Evolutionary conservation across 2,113 vertebrate genomes (phyloP), one percentile per base, ranked within the genome.

Genomic region (Fregata magnificens): DNA sequence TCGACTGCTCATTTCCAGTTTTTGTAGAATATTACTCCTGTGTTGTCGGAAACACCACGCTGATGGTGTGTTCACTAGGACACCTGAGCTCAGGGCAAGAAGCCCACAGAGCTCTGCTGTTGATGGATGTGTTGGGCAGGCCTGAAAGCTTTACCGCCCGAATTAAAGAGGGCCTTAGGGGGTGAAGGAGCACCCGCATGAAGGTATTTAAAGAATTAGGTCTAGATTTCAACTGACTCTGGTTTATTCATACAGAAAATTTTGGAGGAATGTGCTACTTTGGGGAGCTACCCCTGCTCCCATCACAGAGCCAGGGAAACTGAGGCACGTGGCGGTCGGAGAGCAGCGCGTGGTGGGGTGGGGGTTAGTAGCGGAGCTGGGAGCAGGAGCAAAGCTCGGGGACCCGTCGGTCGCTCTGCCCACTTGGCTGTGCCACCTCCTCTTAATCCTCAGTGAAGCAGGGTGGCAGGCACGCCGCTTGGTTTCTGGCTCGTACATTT

Each of bases 41-140:
- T 1, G 1, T 18, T 65, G 58, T 19, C 2, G 1, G 56, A 32
- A 73, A 19, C 13, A 9, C 22, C 29, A 3, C 7, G 1, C 34
- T 25, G 36, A 5, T 0, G 12, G 36, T 1, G 0, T n/a, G 11
- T 49, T 44, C 38, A 5, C 34, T 17, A 15, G 31, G 50, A 40
- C 44, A 4, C 7, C 55, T 6, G 70, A 77, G 65, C 69, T 45
- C 26, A 21, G 63, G 56, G 49, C 49, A 53, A 13, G 76, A 28
- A 50, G 12, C 28, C 19, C 28, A 9, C 55, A 2, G 77, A 81
- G 59, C n/a, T 72, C 24, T 56, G 45, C 65, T 22, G 12, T 5
- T 21, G n/a, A 20, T 40, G 40, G 8, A 11, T 0, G 3, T 7
- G 12, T 6, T 42, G 34, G 44, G 38, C 40, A 52, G 76, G 26